phyloP scores from a whole-genome alignment of 2,797 vertebrate species.

The Crocodylus rhombifer region DNA sequence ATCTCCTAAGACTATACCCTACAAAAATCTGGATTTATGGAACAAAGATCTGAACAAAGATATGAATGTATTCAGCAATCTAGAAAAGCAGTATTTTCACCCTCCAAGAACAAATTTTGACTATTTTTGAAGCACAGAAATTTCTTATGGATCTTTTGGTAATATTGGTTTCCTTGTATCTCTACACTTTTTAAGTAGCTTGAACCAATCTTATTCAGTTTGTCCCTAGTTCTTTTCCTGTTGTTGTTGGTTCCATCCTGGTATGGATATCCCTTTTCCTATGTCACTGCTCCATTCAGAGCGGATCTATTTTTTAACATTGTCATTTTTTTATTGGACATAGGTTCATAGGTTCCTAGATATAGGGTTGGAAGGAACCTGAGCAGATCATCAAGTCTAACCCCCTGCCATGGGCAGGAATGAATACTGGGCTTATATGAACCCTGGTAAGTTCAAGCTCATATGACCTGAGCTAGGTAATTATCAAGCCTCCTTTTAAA shows the following conservation, averaged over 20 bases:
- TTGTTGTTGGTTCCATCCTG: background rate
- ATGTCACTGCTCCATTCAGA: too few species aligned
- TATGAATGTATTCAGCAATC: slow-evolving; percentile 35
- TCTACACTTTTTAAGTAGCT: slow-evolving; percentile 24
- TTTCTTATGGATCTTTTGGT: slow-evolving; percentile 1
- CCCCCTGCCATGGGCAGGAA: too few species aligned
- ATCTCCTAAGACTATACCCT: slow-evolving; percentile 9
- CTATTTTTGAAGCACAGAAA: slow-evolving; percentile 22
- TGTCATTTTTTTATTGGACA: too few species aligned
- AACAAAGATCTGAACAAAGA: slow-evolving; percentile 13
- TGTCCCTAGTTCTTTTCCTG: background rate
- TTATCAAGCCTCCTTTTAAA: too few species aligned
- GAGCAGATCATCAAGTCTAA: too few species aligned
- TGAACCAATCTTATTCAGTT: background rate
- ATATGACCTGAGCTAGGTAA: too few species aligned
- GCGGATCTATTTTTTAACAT: too few species aligned
- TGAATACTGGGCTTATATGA: too few species aligned
- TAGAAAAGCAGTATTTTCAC: slow-evolving; percentile 26
- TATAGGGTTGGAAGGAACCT: too few species aligned
- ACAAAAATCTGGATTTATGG: background rate
- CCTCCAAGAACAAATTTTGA: slow-evolving; percentile 55
- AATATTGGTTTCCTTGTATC: slow-evolving; percentile 59
- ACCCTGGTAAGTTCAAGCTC: too few species aligned
- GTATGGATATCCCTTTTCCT: background rate
- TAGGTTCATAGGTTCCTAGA: too few species aligned